Base-by-base conservation (phyloP, 2,797 vertebrate genomes). In the Parotocinclus haroldoi region DNA sequence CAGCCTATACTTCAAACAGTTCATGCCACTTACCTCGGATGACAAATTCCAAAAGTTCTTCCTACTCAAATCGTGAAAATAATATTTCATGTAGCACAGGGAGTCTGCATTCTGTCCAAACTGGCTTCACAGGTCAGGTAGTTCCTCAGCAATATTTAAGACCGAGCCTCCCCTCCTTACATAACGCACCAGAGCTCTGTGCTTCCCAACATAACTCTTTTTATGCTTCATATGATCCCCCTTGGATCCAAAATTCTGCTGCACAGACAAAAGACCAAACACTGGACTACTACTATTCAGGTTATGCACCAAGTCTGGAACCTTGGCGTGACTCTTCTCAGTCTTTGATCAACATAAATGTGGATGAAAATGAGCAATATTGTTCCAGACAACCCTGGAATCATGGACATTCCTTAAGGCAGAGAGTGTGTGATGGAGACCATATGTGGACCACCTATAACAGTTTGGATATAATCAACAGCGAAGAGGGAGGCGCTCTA, bases 401-500 rank as follows among this genome's bases (percentile, higher is more conserved):
- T 68, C 82, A 83, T 49, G 76, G 80, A 36, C 79, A 81, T 65
- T 59, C 57, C 55, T 57, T 65, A 72, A 66, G 77, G 77, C 77
- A 72, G 4, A 68, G 68, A 27, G 77, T 81, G 7, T 72, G 53
- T 69, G 48, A 27, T 27, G 27, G 27, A 5, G 5, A 27, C 27
- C n/a, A n/a, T n/a, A 38, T 52, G 58, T 88, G 86, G 84, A 88
- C 74, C 71, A 91, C 68, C 51, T 52, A 71, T 50, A 78, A 68
- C 17, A 65, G 52, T 58, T 66, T 79, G 36, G 62, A 85, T 63
- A 75, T 83, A 39, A 66, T 84, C 40, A 76, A 60, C 61, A 80
- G 78, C 10, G 86, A 88, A 76, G 86, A 89, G 68, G 88, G 90
- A 11, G 67, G 66, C 18, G 89, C 83, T n/a, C 82, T 96, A 71